phyloP scores from a whole-genome alignment of 2,113 vertebrate species.

The Cephalopterus ornatus region DNA sequence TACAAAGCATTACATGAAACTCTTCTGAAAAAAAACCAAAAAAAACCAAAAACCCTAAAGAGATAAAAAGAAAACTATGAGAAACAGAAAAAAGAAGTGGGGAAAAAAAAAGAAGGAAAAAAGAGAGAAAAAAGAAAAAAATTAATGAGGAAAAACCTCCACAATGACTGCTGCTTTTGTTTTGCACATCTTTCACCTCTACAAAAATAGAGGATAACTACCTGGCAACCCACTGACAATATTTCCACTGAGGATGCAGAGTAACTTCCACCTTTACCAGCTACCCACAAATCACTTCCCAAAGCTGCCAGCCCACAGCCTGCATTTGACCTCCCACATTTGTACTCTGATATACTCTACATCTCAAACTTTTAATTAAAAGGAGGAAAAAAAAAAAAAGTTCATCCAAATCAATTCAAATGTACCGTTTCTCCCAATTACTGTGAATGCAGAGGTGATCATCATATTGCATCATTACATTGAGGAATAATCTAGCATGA shows the following conservation, averaged over 20 bases:
- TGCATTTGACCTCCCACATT: neutral
- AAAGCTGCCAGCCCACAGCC: neutral
- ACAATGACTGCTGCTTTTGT: neutral
- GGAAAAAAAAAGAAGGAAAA: too few species aligned
- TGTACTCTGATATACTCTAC: neutral
- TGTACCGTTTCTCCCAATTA: slow-evolving; percentile 49
- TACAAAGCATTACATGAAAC: neutral
- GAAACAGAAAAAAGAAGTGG: too few species aligned
- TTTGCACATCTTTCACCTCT: neutral
- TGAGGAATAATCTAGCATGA: slow-evolving; percentile 59
- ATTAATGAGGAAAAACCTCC: neutral
- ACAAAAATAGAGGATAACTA: neutral
- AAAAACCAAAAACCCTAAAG: neutral
- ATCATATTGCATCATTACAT: slow-evolving; percentile 46
- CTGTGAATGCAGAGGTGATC: slow-evolving; percentile 35
- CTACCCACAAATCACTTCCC: neutral
- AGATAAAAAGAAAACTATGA: neutral
- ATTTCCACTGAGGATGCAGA: neutral
- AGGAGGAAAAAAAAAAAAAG: neutral
- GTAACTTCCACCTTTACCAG: neutral
- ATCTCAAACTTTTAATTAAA: slow-evolving; percentile 62
- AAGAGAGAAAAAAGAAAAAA: accelerated
- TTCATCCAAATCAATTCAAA: slow-evolving; percentile 55
- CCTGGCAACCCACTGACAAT: neutral
- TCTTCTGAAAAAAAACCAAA: neutral